Base-by-base conservation (phyloP, 2,888 invertebrate species). In the Diogma glabrata region DNA sequence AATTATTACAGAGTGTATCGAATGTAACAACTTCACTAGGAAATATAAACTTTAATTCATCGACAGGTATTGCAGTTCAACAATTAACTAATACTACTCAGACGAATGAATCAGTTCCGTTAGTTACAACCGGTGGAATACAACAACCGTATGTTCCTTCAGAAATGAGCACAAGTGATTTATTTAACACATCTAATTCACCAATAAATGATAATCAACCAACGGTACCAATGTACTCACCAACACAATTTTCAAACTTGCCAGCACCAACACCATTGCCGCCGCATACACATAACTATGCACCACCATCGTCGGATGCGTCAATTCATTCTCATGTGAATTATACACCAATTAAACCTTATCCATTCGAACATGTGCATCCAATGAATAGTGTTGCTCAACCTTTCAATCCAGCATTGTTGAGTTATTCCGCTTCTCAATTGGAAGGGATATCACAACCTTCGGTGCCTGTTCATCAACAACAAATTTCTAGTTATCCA, bases 251-350 rank as follows among this genome's bases (percentile, higher is more conserved):
- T 51, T 56, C 58, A 10, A 59, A 56, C 54, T 53, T 60, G 63
- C 74, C 73, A 52, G 75, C 74, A 12, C 75, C 76, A 40, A 72
- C 75, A 16, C 75, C 76, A 3, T 61, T 76, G 55, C 73, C 75
- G 7, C 10, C 16, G 10, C 46, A 26, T 8, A 17, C 22, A 46
- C 22, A 22, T 16, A 46, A 46, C 14, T 46, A 43, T 45, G 24
- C 47, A 10, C 38, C 47, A 17, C 2, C 17, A 4, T 4, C 28
- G 8, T n/a, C 26, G 6, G 43, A 40, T 33, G 22, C 40, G 10
- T 33, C 30, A 26, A 14, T 12, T 74, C 8, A 75, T 73, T 12
- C 43, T 1, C 43, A 43, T n/a, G 22, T 23, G 2, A 23, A 23
- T 22, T 43, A 22, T 12, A 23, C 23, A 43, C 43, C 43, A 12